Percentiles rank a stretch among this genome's conserved stretches.
These are phyloP conservation scores for Seladonia tumulorum DNA, from an alignment of 2,888 invertebrate genomes.

Conservation along the genomic window DNA sequence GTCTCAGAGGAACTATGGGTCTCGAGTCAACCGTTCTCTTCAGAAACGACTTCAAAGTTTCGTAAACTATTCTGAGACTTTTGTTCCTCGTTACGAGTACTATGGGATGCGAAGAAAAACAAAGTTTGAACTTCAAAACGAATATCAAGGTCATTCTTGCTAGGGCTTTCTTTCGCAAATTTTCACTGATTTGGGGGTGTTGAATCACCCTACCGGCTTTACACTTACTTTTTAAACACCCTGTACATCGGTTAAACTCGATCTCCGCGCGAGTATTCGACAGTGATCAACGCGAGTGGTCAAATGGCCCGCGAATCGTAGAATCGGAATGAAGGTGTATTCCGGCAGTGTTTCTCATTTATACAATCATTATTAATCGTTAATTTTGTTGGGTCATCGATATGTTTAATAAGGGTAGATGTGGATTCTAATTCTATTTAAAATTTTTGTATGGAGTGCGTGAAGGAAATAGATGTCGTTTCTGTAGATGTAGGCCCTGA, in stretches of 20 bases:
- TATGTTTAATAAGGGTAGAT: not conserved
- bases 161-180: no score
- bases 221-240: no score
- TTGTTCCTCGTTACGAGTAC: no score
- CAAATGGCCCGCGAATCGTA: not conserved
- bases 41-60: no score
- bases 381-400: conserved; percentile 10
- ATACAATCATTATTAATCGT: not conserved
- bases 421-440: not conserved
- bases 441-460: not conserved
- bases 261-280: conserved; percentile 4
- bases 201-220: no score
- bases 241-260: conserved; percentile 20
- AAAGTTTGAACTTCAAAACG: not conserved
- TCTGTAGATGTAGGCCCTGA: not conserved
- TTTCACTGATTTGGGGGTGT: no score
- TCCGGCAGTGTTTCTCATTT: not conserved
- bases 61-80: no score
- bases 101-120: no score
- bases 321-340: not conserved
- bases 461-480: not conserved
- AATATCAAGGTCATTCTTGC: no score
- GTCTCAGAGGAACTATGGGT: no score
- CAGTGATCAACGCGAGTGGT: conserved; percentile 18
- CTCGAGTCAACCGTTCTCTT: no score